These are phyloP conservation scores for Tetrapedia diversipes DNA, from an alignment of 2,888 invertebrate genomes.

Conservation along the genomic window DNA sequence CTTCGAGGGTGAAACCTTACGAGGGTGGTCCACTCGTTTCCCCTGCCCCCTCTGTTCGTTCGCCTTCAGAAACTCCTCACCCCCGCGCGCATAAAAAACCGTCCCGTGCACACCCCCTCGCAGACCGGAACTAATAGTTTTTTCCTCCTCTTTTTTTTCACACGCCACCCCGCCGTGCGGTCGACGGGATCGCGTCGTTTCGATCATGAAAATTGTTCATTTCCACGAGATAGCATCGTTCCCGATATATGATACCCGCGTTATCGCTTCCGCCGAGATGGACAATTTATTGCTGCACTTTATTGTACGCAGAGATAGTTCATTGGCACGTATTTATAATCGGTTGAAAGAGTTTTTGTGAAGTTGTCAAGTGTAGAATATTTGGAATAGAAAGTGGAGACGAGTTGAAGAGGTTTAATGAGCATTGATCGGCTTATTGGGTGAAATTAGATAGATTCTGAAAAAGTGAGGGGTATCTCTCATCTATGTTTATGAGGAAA, in stretches of 20 bases:
- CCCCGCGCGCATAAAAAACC: conserved; percentile 45
- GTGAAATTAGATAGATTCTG: too few relatives aligned
- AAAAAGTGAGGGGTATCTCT: too few relatives aligned
- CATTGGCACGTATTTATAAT: neutral
- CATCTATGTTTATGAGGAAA: too few relatives aligned
- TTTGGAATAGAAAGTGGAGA: too few relatives aligned
- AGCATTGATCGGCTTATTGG: too few relatives aligned
- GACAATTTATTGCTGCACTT: neutral
- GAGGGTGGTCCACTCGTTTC: conserved; percentile 58
- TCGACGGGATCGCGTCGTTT: conserved; percentile 70
- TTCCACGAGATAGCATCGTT: conserved; percentile 51
- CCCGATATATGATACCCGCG: neutral
- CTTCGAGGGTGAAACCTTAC: conserved; percentile 68
- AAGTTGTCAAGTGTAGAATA: too few relatives aligned
- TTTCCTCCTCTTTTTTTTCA: conserved; percentile 72
- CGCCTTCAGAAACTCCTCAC: conserved; percentile 32
- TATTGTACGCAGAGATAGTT: neutral
- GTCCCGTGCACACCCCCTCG: conserved; percentile 54
- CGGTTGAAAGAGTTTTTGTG: too few relatives aligned
- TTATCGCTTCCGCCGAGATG: too few relatives aligned
- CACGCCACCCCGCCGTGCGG: conserved; percentile 67
- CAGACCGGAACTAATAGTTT: conserved; percentile 80
- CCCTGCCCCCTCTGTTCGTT: conserved; percentile 59
- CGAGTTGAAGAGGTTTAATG: too few relatives aligned
- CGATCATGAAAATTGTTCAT: conserved; percentile 71